Evolutionary conservation across 2,113 vertebrate genomes (phyloP).

Genomic region (Saimiri boliviensis): DNA sequence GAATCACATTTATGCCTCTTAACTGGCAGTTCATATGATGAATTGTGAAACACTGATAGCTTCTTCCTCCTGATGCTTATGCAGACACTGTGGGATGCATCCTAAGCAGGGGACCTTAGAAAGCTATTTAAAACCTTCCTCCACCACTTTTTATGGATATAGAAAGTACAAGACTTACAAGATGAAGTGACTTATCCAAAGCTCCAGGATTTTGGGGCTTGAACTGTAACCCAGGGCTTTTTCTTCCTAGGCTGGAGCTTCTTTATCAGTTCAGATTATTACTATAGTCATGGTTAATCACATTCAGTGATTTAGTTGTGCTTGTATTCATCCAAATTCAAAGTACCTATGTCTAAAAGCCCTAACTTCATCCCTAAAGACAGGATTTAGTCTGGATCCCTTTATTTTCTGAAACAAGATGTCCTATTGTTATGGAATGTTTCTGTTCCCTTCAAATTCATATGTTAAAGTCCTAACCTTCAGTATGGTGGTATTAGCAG

Average conservation of each 20-base stretch:
- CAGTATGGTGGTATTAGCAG: neutral
- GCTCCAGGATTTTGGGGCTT: neutral
- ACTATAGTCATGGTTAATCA: too few species aligned
- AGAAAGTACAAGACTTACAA: neutral
- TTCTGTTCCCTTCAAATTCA: neutral
- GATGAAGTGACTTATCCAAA: neutral
- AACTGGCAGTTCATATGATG: neutral
- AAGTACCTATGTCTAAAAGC: neutral
- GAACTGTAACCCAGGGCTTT: neutral
- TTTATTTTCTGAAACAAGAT: neutral
- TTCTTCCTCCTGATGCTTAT: neutral
- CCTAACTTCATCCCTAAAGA: neutral
- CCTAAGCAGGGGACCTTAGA: neutral
- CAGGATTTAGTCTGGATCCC: neutral
- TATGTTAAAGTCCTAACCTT: neutral
- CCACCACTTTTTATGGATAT: neutral
- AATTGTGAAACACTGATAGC: neutral
- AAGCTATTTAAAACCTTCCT: neutral
- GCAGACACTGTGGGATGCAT: neutral
- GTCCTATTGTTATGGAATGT: neutral
- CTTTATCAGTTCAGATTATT: neutral
- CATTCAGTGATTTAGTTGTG: neutral
- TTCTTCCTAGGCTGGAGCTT: neutral
- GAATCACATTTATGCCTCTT: neutral
- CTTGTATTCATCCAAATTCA: neutral